Conservation (phyloP, 2,113 vertebrate species). For the Amblyornis subalaris region DNA sequence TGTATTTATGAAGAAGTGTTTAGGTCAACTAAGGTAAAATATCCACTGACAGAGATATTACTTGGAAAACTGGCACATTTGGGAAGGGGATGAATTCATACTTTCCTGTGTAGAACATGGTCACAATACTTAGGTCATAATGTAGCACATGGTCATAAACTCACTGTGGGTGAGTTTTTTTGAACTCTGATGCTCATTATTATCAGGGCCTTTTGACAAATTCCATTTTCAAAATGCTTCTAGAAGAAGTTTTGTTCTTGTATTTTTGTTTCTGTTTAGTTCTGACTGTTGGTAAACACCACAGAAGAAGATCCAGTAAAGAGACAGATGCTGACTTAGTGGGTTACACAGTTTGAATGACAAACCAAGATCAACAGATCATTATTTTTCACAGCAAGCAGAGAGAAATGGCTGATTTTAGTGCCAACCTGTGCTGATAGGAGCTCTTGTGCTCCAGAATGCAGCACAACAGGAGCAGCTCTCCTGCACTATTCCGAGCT, state of each 20-base stretch:
- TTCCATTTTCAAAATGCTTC: neutral
- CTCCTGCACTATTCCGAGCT: neutral
- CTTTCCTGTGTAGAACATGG: neutral
- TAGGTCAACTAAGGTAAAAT: neutral
- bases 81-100: neutral
- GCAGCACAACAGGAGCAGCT: neutral
- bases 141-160: neutral
- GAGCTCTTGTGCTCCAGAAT: neutral
- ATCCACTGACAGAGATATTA: neutral
- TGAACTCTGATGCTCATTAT: neutral
- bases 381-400: conserved; percentile 68
- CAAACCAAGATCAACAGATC: conserved; percentile 61
- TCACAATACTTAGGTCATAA: neutral
- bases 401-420: conserved; percentile 10
- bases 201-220: neutral
- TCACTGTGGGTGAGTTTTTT: neutral
- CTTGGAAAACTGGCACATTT: neutral
- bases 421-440: conserved; percentile 13
- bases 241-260: neutral
- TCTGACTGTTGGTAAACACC: neutral
- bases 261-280: neutral
- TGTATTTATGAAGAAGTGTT: too few relatives aligned
- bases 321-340: conserved; percentile 51
- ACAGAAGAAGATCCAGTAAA: neutral
- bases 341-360: conserved; percentile 51